Conservation (phyloP, 2,888 invertebrate species). For the Tuberolachnus salignus region DNA sequence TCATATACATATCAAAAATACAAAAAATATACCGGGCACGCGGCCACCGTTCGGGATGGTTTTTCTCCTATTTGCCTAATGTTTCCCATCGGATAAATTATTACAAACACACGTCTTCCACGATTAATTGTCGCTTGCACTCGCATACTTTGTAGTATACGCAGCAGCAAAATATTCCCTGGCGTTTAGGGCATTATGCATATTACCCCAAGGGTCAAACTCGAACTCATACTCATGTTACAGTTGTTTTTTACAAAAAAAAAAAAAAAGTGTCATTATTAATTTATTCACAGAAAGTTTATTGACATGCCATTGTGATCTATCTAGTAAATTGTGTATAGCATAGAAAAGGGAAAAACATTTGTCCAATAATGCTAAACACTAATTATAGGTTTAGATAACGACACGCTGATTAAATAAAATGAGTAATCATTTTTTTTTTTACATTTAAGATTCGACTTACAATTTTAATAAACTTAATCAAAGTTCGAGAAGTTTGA, state of each 20-base stretch:
- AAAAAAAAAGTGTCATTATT: too few relatives aligned
- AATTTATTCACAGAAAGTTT: too few relatives aligned
- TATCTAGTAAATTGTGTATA: too few relatives aligned
- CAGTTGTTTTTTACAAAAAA: not conserved
- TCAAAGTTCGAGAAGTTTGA: too few relatives aligned
- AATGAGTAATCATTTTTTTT: too few relatives aligned
- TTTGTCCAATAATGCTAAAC: conserved; percentile 3
- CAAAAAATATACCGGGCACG: not conserved
- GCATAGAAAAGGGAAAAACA: too few relatives aligned
- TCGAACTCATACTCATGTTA: too few relatives aligned
- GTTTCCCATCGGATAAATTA: not conserved
- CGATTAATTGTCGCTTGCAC: not conserved
- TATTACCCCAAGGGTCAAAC: not conserved
- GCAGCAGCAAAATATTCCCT: not conserved
- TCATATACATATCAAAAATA: conserved; percentile 42
- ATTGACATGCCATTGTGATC: too few relatives aligned
- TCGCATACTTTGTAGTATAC: conserved; percentile 27
- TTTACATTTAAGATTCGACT: too few relatives aligned
- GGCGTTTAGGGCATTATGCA: conserved; percentile 17
- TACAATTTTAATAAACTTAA: too few relatives aligned
- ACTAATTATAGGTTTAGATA: too few relatives aligned
- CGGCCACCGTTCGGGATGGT: not conserved
- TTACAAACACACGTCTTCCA: conserved; percentile 33
- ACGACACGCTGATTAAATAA: too few relatives aligned
- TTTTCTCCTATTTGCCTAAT: not conserved